Evolutionary conservation across 2,113 vertebrate species (phyloP), one percentile per base, ranked within the genome.

Genomic region (Hylia prasina): DNA sequence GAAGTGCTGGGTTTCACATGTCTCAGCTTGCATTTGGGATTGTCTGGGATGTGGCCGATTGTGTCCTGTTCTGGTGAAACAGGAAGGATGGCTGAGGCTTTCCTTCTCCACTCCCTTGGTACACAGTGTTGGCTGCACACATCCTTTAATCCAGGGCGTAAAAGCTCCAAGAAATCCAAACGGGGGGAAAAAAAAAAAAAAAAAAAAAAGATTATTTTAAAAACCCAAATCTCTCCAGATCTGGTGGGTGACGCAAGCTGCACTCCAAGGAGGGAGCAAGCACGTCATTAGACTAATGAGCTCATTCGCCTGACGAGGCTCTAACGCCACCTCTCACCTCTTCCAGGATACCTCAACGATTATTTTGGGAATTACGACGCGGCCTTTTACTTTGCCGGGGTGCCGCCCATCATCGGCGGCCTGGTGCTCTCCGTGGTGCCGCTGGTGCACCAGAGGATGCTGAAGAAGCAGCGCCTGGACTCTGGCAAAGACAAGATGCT

Each of bases 301-400:
- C 33, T 28, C 54, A 2, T 76, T 44, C 21, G 25, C 2, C 56
- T 25, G 30, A 24, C 17, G 2, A 48, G 40, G 37, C 90, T 45
- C 2, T 91, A 72, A 90, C 44, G 16, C 19, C 44, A 0, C 47
- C 89, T 23, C 72, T 79, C 92, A 58, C 82, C 94, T 77, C 58
- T 89, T 93, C 33, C 97, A 99, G 99, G 99, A 93, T 98, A 99
- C 64, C 98, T 99, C 40, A 98, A 89, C 2, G 99, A 98, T 82
- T 97, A 98, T 91, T 99, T 98, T 61, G 98, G 96, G 69, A 98
- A 98, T 97, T 99, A 99, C 87, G 97, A 98, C 0, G 97, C 99
- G 27, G 99, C 99, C 78, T 99, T 99, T 98, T 99, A 99, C 92
- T 98, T 99, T 63, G 99, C 99, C 0, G 99, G 99, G 27, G 98